phyloP scores from a whole-genome alignment of 2,797 vertebrate genomes.

The Sphaeramia orbicularis region DNA sequence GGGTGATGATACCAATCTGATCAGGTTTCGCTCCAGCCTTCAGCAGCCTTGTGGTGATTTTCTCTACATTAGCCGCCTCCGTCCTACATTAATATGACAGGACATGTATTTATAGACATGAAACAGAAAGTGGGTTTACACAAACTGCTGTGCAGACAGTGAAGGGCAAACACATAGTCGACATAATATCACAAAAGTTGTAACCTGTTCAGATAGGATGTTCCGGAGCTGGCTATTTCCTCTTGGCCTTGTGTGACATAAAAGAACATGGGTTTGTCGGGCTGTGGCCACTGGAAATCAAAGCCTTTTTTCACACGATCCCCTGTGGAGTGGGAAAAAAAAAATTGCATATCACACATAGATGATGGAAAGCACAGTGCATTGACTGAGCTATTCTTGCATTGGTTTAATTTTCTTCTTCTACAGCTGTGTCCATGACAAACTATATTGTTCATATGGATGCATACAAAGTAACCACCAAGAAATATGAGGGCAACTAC shows the following conservation, averaged over 20 bases:
- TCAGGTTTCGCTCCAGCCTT: constrained; percentile 96
- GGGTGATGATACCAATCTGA: constrained; percentile 96
- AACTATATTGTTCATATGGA: no score
- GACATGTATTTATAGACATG: neutral
- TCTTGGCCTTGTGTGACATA: constrained; percentile 97
- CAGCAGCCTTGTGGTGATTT: constrained; percentile 94
- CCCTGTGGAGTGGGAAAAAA: constrained; percentile 71
- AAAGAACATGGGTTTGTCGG: constrained; percentile 98
- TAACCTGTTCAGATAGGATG: constrained; percentile 95
- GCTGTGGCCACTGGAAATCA: constrained; percentile 97
- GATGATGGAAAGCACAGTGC: neutral
- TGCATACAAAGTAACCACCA: neutral
- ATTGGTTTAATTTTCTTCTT: no score
- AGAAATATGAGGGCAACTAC: neutral
- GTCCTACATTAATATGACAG: constrained; percentile 81
- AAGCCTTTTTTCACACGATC: constrained; percentile 97
- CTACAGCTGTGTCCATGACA: no score
- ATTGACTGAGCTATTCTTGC: neutral
- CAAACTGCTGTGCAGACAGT: neutral
- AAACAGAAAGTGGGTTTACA: neutral
- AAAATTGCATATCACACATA: neutral
- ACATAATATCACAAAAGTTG: neutral
- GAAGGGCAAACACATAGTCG: neutral
- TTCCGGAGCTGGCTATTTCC: constrained; percentile 96
- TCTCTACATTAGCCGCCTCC: constrained; percentile 95